These are phyloP conservation scores for Penaeus japonicus DNA, from an alignment of 1,140 invertebrate genomes.

Conservation along the genomic window DNA sequence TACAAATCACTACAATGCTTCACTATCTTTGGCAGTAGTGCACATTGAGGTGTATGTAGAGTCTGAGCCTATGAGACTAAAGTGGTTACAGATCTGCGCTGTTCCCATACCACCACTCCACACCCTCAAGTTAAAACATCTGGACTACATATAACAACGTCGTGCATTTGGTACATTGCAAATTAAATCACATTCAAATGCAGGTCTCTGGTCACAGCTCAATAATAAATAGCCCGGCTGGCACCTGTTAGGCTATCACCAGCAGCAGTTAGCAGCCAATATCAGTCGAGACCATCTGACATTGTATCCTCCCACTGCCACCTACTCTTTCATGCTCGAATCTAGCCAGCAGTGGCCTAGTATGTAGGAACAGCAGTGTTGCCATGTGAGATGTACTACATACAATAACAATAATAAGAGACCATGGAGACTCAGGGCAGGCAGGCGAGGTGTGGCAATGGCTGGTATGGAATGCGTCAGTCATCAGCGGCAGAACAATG, in stretches of 20 bases:
- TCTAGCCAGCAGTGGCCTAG: too few species aligned
- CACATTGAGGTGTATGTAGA: conserved; percentile 51
- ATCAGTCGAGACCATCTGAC: too few species aligned
- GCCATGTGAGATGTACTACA: too few species aligned
- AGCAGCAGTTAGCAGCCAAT: not conserved
- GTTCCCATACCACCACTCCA: conserved; percentile 26
- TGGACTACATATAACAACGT: conserved; percentile 25
- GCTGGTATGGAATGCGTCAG: too few species aligned
- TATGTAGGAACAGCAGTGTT: too few species aligned
- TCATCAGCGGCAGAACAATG: too few species aligned
- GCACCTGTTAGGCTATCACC: not conserved
- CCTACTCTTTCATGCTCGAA: too few species aligned
- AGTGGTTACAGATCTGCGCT: not conserved
- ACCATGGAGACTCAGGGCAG: too few species aligned
- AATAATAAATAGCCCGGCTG: conserved; percentile 4
- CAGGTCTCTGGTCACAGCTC: conserved; percentile 13
- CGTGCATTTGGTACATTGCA: conserved; percentile 19
- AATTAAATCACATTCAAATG: conserved; percentile 24
- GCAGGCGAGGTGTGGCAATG: too few species aligned
- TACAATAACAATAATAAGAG: too few species aligned
- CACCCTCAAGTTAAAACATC: conserved; percentile 29
- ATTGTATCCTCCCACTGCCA: too few species aligned
- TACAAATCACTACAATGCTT: conserved; percentile 59
- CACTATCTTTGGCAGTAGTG: conserved; percentile 59
- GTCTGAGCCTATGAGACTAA: conserved; percentile 27